These are phyloP conservation scores for Saimiri boliviensis DNA, from an alignment of 2,113 vertebrate genomes.

Conservation along the genomic window DNA sequence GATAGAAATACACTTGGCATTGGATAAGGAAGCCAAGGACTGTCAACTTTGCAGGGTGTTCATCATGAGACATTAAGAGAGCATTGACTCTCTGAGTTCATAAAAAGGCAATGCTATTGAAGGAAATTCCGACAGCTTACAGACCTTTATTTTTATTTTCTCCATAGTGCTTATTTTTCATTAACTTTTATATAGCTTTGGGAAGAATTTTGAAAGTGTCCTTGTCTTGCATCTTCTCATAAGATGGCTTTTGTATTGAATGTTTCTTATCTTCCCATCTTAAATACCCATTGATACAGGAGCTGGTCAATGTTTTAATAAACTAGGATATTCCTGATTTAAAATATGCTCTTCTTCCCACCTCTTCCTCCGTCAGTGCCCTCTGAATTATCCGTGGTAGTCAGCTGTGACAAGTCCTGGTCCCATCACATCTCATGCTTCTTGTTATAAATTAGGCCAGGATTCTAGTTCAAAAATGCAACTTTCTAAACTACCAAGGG, in stretches of 20 bases:
- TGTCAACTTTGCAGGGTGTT: background rate
- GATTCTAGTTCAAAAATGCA: background rate
- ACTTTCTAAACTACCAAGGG: background rate
- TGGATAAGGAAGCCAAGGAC: background rate
- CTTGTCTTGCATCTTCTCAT: slow-evolving; percentile 22
- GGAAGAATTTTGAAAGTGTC: slow-evolving; percentile 23
- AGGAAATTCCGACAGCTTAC: background rate
- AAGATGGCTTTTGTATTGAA: slow-evolving; percentile 30
- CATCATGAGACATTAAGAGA: background rate
- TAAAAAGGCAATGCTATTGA: background rate
- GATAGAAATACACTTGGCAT: background rate
- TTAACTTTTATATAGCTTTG: slow-evolving; percentile 26
- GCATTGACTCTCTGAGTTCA: background rate
- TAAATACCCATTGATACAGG: background rate
- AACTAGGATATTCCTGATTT: background rate
- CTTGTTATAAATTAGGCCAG: background rate
- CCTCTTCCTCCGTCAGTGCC: background rate
- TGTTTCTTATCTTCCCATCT: slow-evolving; percentile 9
- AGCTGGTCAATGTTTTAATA: background rate
- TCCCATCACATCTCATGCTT: background rate
- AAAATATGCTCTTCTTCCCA: background rate
- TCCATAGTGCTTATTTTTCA: background rate
- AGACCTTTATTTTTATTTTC: slow-evolving; percentile 7
- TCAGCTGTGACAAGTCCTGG: background rate
- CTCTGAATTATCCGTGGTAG: background rate